Evolutionary conservation across 2,113 vertebrate genomes (phyloP).

Genomic region (Tragelaphus scriptus): DNA sequence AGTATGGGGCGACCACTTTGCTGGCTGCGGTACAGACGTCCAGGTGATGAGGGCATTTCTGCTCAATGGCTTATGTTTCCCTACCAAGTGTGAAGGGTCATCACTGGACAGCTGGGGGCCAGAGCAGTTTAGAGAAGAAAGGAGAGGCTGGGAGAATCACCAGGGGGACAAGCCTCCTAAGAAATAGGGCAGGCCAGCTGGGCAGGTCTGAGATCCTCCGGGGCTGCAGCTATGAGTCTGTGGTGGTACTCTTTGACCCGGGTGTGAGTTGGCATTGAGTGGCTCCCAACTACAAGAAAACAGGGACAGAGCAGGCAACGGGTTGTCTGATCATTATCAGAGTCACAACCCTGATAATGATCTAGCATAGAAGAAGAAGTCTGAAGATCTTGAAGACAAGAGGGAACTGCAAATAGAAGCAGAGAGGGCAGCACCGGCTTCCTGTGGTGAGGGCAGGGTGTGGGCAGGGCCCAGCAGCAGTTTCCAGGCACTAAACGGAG

Average conservation of each 20-base stretch:
- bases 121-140: not conserved
- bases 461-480: fast-evolving
- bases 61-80: not conserved
- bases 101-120: not conserved
- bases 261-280: fast-evolving
- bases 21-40: fast-evolving
- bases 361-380: not conserved
- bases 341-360: not conserved
- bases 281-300: not conserved
- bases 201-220: not conserved
- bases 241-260: not conserved
- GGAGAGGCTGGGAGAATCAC: not conserved
- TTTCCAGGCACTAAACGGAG: not conserved
- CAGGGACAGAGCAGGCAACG: not conserved
- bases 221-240: not conserved
- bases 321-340: not conserved
- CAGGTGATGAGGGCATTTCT: not conserved
- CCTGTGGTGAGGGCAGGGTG: not conserved
- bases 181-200: not conserved
- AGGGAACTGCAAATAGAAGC: not conserved
- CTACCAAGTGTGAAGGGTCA: not conserved
- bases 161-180: not conserved
- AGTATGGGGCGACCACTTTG: not conserved
- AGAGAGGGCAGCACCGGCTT: fast-evolving
- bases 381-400: not conserved